phyloP scores from a whole-genome alignment of 2,888 invertebrate species.

The Seladonia tumulorum region DNA sequence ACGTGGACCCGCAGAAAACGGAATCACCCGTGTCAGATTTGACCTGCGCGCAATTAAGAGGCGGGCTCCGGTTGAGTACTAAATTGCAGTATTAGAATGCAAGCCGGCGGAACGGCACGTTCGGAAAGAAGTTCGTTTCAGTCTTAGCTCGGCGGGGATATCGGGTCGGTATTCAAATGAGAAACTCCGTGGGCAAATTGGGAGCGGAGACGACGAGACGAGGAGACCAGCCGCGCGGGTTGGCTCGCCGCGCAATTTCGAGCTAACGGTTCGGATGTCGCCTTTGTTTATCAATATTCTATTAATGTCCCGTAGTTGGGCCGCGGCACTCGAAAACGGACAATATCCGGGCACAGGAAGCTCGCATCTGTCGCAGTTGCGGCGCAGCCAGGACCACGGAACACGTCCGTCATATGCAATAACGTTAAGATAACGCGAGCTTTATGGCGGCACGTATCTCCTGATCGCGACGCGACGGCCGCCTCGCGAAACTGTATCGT shows the following conservation, averaged over 20 bases:
- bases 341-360: constrained; percentile 51
- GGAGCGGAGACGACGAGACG: background rate
- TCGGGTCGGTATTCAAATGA: constrained; percentile 8
- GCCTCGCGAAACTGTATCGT: constrained; percentile 43
- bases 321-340: constrained; percentile 27
- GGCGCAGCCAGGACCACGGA: constrained; percentile 31
- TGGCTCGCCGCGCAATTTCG: background rate
- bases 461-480: constrained; percentile 46
- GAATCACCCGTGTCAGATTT: background rate
- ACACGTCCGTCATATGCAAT: constrained; percentile 80
- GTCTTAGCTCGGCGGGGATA: background rate
- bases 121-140: background rate
- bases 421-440: constrained; percentile 77
- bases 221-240: background rate
- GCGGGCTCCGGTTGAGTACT: background rate
- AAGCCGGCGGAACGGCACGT: background rate
- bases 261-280: constrained; percentile 10
- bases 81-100: background rate
- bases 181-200: background rate
- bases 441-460: constrained; percentile 74
- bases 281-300: constrained; percentile 56
- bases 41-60: background rate
- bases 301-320: constrained; percentile 50
- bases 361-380: constrained; percentile 54
- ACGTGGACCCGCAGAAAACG: background rate